Base-by-base conservation (phyloP, 1,140 invertebrate genomes). In the Asobara japonica region DNA sequence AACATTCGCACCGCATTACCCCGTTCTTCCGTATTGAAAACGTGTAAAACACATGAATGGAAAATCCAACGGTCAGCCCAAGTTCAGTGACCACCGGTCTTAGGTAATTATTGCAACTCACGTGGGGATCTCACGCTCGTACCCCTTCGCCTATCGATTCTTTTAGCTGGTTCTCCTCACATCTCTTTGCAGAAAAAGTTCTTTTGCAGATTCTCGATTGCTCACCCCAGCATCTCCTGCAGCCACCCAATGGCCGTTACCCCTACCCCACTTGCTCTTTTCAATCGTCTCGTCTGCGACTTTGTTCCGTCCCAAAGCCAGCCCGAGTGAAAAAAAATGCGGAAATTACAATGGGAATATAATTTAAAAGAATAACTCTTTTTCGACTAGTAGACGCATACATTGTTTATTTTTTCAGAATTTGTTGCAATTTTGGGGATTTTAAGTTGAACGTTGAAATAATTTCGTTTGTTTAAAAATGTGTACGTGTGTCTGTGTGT, bases 51-150 rank as follows among this genome's bases (percentile, higher is more conserved):
- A 22, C 22, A 56, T 56, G 51, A 56, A 56, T 18, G 51, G 51
- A 56, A 56, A 71, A 20, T 48, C 25, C 69, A 71, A 71, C 69
- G 69, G 69, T 65, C 69, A 71, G 16, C 11, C 25, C n/a, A 25
- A 18, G 51, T 33, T 69, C 69, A 33, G 69, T 80, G 81, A 82
- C 84, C 81, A 76, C 77, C 80, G 83, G 83, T n/a, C n/a, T n/a
- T n/a, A 80, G 83, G 82, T 84, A 87, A 87, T 87, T 84, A 87
- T 82, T 81, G 76, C 80, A 77, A 77, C 79, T 71, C 56, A 36
- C 45, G 56, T 62, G 76, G 80, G 82, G 76, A 72, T 84, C 83
- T 81, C 85, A 86, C 85, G 84, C 80, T 86, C 78, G 65, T 75
- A 79, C 76, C 78, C 78, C 76, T 76, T 76, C 70, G 11, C 20